phyloP scores from a whole-genome alignment of 2,113 vertebrate genomes.

The Pao palembangensis region DNA sequence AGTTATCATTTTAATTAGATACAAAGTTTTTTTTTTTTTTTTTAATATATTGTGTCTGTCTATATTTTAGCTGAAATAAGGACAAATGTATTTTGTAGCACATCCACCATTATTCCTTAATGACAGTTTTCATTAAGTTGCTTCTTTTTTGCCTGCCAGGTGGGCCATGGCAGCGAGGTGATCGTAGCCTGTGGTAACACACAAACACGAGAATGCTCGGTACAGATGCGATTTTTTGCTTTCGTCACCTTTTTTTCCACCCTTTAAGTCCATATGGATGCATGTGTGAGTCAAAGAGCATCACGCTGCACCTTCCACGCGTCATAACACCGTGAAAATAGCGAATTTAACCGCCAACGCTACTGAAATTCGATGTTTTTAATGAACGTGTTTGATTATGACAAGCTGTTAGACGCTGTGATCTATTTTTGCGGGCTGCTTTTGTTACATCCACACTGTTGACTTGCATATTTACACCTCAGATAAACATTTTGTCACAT shows the following conservation, averaged over 20 bases:
- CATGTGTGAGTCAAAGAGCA: no score
- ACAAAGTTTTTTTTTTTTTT: slow-evolving; percentile 91
- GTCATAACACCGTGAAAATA: background rate
- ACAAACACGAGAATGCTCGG: no score
- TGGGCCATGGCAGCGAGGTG: no score
- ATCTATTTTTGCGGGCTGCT: slow-evolving; percentile 33
- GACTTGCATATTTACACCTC: slow-evolving; percentile 69
- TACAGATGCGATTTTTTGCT: no score
- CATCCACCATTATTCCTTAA: slow-evolving; percentile 31
- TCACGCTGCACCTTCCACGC: no score
- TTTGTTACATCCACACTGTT: slow-evolving; percentile 34
- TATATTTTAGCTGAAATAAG: slow-evolving; percentile 97
- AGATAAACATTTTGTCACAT: slow-evolving; percentile 65
- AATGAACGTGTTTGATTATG: slow-evolving; percentile 83
- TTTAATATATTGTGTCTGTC: slow-evolving; percentile 78
- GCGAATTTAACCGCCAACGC: background rate
- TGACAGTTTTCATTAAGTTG: slow-evolving; percentile 33
- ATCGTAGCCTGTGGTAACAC: no score
- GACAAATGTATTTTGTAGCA: slow-evolving; percentile 59
- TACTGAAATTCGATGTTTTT: slow-evolving; percentile 84
- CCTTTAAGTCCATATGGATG: no score
- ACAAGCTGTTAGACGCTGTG: slow-evolving; percentile 56
- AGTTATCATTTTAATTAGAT: slow-evolving; percentile 99
- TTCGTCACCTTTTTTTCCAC: no score
- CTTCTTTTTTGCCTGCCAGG: slow-evolving; percentile 11